A percentile compares a stretch with the other conserved stretches of the same genome.
phyloP scores from a whole-genome alignment of 2,113 vertebrate species.

The Corythornis cristatus region DNA sequence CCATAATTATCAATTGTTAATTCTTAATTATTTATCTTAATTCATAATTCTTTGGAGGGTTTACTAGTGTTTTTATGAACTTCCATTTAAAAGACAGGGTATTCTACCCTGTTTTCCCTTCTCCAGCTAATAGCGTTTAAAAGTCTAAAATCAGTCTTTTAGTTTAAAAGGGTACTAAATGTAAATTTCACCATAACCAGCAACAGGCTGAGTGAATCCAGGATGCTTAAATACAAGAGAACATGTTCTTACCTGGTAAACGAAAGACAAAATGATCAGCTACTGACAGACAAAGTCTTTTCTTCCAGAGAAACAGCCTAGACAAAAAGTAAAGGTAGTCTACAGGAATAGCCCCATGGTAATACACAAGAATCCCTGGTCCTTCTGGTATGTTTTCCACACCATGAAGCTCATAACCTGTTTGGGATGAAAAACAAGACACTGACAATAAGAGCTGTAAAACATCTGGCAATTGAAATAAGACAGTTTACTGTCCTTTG shows the following conservation, averaged over 20 bases:
- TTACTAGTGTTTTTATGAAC: neutral
- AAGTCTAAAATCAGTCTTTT: neutral
- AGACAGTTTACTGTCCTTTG: neutral
- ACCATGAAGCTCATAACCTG: slow-evolving; percentile 82
- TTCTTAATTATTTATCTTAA: no score
- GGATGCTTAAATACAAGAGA: neutral
- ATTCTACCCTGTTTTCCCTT: neutral
- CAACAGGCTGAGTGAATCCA: neutral
- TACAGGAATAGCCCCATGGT: slow-evolving; percentile 93
- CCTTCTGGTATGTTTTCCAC: slow-evolving; percentile 83
- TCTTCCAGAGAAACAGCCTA: slow-evolving; percentile 88
- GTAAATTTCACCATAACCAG: neutral
- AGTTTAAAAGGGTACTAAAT: neutral
- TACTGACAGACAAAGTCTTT: slow-evolving; percentile 89
- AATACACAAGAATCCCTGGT: slow-evolving; percentile 92
- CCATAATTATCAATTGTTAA: neutral
- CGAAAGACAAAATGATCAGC: slow-evolving; percentile 90
- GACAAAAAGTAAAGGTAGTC: slow-evolving; percentile 96
- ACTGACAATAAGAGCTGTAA: neutral
- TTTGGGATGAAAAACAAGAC: slow-evolving; percentile 44
- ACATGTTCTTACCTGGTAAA: slow-evolving; percentile 74
- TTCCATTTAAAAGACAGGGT: neutral
- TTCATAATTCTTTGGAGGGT: neutral
- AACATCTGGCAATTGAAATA: neutral
- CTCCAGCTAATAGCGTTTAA: neutral